These are phyloP conservation scores for Peromyscus californicus DNA, from an alignment of 2,113 vertebrate genomes.

Conservation along the genomic window DNA sequence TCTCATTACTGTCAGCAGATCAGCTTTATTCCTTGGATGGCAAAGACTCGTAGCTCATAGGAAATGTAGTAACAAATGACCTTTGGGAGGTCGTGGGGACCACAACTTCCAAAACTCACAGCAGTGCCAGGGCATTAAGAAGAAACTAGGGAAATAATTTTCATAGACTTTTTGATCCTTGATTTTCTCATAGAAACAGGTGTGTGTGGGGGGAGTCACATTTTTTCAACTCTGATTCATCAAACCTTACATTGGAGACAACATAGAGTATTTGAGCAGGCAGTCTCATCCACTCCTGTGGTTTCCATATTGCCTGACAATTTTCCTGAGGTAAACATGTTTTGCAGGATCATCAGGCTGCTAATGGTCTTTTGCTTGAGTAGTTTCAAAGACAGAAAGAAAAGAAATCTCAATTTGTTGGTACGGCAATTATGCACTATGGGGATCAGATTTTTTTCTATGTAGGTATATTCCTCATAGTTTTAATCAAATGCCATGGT, in stretches of 20 bases:
- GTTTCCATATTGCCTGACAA: slow-evolving; percentile 52
- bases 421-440: slow-evolving; percentile 37
- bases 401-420: slow-evolving; percentile 37
- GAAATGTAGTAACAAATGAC: slow-evolving; percentile 85
- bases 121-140: slow-evolving; percentile 76
- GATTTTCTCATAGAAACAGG: slow-evolving; percentile 64
- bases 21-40: slow-evolving; percentile 83
- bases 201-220: slow-evolving; percentile 12
- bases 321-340: slow-evolving; percentile 72
- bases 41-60: slow-evolving; percentile 80
- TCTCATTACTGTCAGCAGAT: slow-evolving; percentile 89
- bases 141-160: slow-evolving; percentile 74
- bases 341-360: slow-evolving; percentile 57
- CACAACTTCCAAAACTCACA: slow-evolving; percentile 80
- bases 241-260: slow-evolving; percentile 23
- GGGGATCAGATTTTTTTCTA: not conserved
- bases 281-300: slow-evolving; percentile 42
- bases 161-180: slow-evolving; percentile 70
- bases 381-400: slow-evolving; percentile 42
- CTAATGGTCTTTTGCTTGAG: slow-evolving; percentile 77
- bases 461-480: not conserved
- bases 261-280: slow-evolving; percentile 6
- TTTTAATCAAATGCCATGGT: not conserved
- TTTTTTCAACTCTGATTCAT: slow-evolving; percentile 64
- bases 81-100: slow-evolving; percentile 83